A percentile compares a stretch with the other conserved stretches of the same genome.
Evolutionary conservation across 1,140 invertebrate genomes (phyloP).

Genomic region (Zaprionus ornatus): DNA sequence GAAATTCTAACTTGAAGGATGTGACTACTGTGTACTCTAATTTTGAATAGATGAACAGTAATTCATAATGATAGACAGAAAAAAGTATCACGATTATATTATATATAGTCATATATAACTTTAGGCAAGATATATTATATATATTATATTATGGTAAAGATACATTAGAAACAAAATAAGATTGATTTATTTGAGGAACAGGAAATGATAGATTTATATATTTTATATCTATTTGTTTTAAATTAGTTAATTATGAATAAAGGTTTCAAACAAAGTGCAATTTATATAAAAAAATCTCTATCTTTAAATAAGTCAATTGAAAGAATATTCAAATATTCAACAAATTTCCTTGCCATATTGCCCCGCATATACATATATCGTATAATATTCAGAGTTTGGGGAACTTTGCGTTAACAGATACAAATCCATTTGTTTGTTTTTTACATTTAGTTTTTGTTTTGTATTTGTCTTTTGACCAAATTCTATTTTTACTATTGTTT

Average conservation of each 20-base stretch:
- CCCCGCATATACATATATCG: conserved; percentile 41
- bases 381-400: conserved; percentile 19
- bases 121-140: too few relatives aligned
- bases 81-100: too few relatives aligned
- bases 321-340: background rate
- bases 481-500: conserved; percentile 45
- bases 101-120: too few relatives aligned
- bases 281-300: too few relatives aligned
- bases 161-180: too few relatives aligned
- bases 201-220: background rate
- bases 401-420: conserved; percentile 59
- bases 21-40: conserved; percentile 10
- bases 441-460: conserved; percentile 51
- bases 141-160: too few relatives aligned
- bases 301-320: background rate
- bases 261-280: too few relatives aligned
- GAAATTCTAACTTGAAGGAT: conserved; percentile 57
- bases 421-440: conserved; percentile 76
- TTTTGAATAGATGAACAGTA: background rate
- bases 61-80: too few relatives aligned
- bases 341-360: background rate
- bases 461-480: conserved; percentile 21
- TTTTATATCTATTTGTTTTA: too few relatives aligned
- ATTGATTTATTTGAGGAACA: background rate
- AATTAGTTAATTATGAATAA: too few relatives aligned